phyloP scores from a whole-genome alignment of 2,888 invertebrate genomes.

The Plagiodera versicolora region DNA sequence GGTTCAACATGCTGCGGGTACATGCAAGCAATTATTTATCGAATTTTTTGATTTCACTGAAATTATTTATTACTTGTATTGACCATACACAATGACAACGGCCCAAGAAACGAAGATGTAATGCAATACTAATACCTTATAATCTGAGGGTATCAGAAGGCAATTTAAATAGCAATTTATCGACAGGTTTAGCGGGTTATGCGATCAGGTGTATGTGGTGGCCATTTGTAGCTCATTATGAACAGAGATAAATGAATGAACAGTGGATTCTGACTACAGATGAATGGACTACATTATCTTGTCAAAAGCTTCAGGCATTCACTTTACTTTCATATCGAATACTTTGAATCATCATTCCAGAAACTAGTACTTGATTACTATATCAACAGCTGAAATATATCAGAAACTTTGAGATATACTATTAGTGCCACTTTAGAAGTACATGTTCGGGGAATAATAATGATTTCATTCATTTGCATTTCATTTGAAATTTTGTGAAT shows the following conservation, averaged over 20 bases:
- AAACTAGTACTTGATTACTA: no score
- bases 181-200: background rate
- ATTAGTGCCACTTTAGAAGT: no score
- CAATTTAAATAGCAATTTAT: background rate
- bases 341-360: no score
- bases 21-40: background rate
- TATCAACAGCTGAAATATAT: no score
- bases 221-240: background rate
- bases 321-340: no score
- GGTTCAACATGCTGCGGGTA: slow-evolving; percentile 15
- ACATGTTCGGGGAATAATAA: no score
- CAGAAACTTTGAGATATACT: no score
- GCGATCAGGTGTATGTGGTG: background rate
- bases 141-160: background rate
- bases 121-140: background rate
- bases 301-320: no score
- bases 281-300: no score
- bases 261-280: background rate
- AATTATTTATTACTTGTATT: background rate
- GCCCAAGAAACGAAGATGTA: background rate
- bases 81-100: background rate
- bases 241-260: background rate
- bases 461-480: no score
- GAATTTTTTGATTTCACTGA: background rate
- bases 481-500: no score